phyloP scores from a whole-genome alignment of 2,888 invertebrate genomes.

The Mesochorus sp. region DNA sequence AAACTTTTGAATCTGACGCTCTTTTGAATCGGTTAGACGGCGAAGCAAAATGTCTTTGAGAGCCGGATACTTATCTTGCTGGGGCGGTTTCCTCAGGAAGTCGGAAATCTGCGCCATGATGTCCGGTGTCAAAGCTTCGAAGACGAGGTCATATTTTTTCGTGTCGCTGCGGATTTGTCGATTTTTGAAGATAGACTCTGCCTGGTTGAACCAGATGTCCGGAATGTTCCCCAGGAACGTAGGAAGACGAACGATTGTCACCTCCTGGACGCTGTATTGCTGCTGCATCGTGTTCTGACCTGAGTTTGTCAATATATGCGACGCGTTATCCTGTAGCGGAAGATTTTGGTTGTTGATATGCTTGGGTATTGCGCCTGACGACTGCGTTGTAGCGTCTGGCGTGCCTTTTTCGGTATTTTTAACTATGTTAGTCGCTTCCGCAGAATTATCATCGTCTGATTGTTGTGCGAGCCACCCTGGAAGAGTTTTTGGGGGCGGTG shows the following conservation, averaged over 20 bases:
- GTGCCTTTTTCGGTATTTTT: too few species aligned
- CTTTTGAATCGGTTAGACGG: neutral
- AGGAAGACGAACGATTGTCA: neutral
- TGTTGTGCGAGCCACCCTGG: too few species aligned
- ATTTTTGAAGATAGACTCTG: neutral
- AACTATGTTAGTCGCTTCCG: too few species aligned
- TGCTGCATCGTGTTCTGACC: too few species aligned
- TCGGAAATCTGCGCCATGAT: neutral
- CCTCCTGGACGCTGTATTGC: neutral
- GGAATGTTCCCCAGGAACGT: neutral
- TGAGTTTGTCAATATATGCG: too few species aligned
- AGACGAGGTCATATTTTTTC: neutral
- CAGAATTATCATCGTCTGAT: too few species aligned
- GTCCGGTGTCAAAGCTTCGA: neutral
- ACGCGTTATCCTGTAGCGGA: too few species aligned
- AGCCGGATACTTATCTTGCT: neutral
- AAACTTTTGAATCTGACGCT: conserved; percentile 33
- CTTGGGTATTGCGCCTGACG: too few species aligned
- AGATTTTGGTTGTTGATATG: too few species aligned
- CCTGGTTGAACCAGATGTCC: neutral
- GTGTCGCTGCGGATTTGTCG: neutral
- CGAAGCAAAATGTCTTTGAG: neutral
- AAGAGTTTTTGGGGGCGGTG: too few species aligned
- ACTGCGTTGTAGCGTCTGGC: too few species aligned
- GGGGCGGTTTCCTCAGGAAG: neutral